These are phyloP conservation scores for Aurelia sp. DNA, from an alignment of 30 jellyfish, hydroid and myxozoan species.

Conservation along the genomic window DNA sequence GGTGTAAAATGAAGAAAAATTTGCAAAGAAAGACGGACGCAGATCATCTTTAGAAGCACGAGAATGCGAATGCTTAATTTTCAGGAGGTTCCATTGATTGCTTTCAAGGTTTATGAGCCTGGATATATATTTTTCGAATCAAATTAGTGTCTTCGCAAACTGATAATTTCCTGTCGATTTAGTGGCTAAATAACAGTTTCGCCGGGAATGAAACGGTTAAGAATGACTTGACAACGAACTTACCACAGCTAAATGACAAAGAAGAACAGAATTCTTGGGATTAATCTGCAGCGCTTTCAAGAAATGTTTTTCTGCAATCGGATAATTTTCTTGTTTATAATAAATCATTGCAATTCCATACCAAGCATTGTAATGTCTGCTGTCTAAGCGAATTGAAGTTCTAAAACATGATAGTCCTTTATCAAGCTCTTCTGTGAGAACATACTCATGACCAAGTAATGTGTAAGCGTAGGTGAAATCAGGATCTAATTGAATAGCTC, in stretches of 20 bases:
- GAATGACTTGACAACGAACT: background rate
- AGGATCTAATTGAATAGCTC: slow-evolving; percentile 95
- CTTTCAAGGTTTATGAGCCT: no score
- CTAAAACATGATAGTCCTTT: slow-evolving; percentile 96
- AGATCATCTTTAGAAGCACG: no score
- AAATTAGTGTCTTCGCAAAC: no score
- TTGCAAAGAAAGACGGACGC: no score
- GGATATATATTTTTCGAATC: no score
- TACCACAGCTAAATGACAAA: slow-evolving; percentile 99
- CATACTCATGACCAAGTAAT: slow-evolving; percentile 98
- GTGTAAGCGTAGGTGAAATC: slow-evolving; percentile 96
- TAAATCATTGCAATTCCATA: slow-evolving; percentile 98
- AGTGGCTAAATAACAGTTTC: no score
- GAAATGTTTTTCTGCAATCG: slow-evolving; percentile 89
- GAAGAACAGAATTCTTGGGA: slow-evolving; percentile 90
- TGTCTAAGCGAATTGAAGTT: slow-evolving; percentile 83
- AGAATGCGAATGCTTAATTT: no score
- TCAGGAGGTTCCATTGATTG: no score
- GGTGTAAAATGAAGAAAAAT: no score
- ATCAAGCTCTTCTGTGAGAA: slow-evolving; percentile 89
- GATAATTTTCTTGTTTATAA: slow-evolving; percentile 95
- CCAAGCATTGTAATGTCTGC: slow-evolving; percentile 99
- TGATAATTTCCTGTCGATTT: no score
- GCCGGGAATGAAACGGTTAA: background rate
- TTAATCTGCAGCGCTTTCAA: slow-evolving; percentile 90